Base-by-base conservation (phyloP, 2,113 vertebrate genomes). In the Geococcyx californianus region DNA sequence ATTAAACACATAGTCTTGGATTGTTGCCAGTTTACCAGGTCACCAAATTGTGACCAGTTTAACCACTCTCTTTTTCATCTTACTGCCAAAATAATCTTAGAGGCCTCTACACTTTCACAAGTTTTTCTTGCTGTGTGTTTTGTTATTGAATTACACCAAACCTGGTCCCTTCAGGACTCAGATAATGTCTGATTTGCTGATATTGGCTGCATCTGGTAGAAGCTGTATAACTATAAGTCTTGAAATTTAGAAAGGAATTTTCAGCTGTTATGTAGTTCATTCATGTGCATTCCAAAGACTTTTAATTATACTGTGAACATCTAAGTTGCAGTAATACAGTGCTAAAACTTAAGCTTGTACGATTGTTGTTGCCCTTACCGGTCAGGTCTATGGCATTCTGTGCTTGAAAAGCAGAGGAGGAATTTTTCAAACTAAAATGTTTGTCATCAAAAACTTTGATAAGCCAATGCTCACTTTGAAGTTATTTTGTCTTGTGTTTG, bases 381-480 rank as follows among this genome's bases (percentile, higher is more conserved):
- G 74, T 87, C 84, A 79, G 38, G 26, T 89, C 42, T 78, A 72
- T 54, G 60, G 56, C 49, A 62, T 84, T 44, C 21, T 54, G 18
- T 3, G 6, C 34, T 82, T 79, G 42, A 93, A 87, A 91, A 89
- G 62, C 62, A 79, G 56, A 68, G 52, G 19, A 40, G 55, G 38
- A 55, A 8, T 87, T 92, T 62, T 87, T 70, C 67, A 9, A 54
- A 36, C 70, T 68, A 38, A 31, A 60, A 72, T 62, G 25, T 58
- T 87, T 81, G 52, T 44, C 64, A 89, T 82, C 90, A 87, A 93
- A 79, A 28, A 56, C 77, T 93, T 94, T 72, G 78, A 68, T 95
- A 95, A 89, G 89, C 78, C 62, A 38, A 3, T 72, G 10, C 16
- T 80, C 75, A 52, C 84, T 94, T 87, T 93, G 87, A 97, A 87